phyloP scores from a whole-genome alignment of 2,113 vertebrate genomes.

The Rhinichthys klamathensis region DNA sequence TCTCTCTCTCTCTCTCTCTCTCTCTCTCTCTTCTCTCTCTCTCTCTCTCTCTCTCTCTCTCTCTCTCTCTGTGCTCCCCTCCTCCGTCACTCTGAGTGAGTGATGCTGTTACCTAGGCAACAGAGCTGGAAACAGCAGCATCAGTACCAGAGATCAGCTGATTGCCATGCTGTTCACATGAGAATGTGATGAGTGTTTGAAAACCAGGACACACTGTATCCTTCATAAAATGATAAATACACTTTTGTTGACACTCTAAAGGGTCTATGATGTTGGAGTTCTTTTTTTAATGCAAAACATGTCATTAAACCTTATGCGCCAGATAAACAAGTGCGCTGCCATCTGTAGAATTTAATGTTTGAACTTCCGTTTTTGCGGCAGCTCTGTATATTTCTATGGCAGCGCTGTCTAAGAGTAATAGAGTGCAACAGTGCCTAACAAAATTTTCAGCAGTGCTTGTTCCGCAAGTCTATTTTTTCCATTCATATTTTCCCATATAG shows the following conservation, averaged over 20 bases:
- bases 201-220: background rate
- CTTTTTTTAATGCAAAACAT: background rate
- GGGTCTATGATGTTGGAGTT: background rate
- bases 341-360: no score
- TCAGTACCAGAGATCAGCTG: conserved; percentile 49
- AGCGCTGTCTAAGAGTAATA: no score
- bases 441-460: no score
- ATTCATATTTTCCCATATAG: no score
- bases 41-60: conserved; percentile 1
- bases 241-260: conserved; percentile 12
- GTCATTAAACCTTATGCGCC: no score
- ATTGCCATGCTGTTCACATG: conserved; percentile 39
- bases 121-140: conserved; percentile 48
- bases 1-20: conserved; percentile 37
- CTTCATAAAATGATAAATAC: conserved; percentile 24
- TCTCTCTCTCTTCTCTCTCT: conserved; percentile 17
- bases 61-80: background rate
- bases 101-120: conserved; percentile 54
- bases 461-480: no score
- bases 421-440: no score
- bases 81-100: conserved; percentile 18
- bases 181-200: conserved; percentile 24
- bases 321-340: no score
- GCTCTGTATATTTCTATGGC: no score
- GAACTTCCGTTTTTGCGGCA: no score